A percentile compares a stretch with the other conserved stretches of the same genome.
Conservation (phyloP, 2,797 vertebrate genomes). For the Harpagifer antarcticus region DNA sequence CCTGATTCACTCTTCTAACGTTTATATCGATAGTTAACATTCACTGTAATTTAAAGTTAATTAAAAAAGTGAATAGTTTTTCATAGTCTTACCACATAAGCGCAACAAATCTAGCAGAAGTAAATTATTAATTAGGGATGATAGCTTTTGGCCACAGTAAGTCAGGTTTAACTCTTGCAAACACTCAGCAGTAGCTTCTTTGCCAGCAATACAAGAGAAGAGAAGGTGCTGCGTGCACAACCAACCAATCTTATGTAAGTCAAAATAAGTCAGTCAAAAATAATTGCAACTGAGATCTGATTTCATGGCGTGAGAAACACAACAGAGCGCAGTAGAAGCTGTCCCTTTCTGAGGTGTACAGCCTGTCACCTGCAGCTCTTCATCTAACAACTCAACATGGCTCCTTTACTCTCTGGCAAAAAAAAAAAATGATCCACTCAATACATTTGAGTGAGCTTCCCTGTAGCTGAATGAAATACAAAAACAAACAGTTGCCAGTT, state of each 20-base stretch:
- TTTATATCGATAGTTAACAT: background rate
- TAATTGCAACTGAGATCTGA: background rate
- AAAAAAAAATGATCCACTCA: background rate
- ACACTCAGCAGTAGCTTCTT: background rate
- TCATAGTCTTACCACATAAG: background rate
- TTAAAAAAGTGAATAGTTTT: background rate
- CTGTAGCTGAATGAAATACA: background rate
- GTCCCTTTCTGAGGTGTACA: background rate
- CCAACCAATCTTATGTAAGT: background rate
- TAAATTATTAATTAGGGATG: background rate
- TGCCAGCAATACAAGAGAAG: background rate
- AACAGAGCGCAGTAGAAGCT: background rate
- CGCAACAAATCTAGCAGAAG: background rate
- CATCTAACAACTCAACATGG: background rate
- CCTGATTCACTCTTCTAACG: background rate
- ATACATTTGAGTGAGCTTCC: no score
- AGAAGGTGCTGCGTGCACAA: background rate
- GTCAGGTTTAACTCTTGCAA: background rate
- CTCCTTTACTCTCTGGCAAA: background rate
- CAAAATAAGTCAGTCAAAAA: background rate
- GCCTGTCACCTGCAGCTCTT: background rate
- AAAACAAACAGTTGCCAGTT: background rate
- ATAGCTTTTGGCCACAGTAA: background rate
- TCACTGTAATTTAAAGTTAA: background rate
- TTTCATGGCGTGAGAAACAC: conserved; percentile 5